These are phyloP conservation scores for Nephrotoma guestfalica DNA, from an alignment of 2,888 invertebrate genomes.

Conservation along the genomic window DNA sequence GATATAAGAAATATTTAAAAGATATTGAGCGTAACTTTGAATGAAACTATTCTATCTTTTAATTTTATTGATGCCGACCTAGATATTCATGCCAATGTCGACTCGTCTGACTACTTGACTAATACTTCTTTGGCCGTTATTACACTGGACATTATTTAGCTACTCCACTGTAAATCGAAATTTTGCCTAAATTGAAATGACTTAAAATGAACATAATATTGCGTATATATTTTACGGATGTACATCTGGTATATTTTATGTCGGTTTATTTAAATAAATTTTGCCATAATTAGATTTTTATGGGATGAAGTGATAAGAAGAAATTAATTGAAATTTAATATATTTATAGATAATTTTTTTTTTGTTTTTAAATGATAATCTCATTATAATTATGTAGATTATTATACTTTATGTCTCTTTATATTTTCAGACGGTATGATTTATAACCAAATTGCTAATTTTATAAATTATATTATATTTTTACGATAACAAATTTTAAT, in stretches of 20 bases:
- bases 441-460: background rate
- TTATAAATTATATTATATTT: background rate
- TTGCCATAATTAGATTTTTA: background rate
- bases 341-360: background rate
- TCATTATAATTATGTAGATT: background rate
- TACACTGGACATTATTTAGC: too few relatives aligned
- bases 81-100: too few relatives aligned
- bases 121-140: too few relatives aligned
- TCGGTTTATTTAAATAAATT: background rate
- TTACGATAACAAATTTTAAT: slow-evolving; percentile 3
- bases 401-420: background rate
- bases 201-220: too few relatives aligned
- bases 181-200: too few relatives aligned
- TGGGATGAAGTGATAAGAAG: background rate
- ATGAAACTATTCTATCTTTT: too few relatives aligned
- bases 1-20: too few relatives aligned
- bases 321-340: background rate
- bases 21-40: too few relatives aligned
- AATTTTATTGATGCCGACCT: too few relatives aligned
- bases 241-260: background rate
- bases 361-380: background rate
- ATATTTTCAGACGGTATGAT: background rate
- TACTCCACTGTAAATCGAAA: too few relatives aligned
- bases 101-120: too few relatives aligned
- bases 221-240: background rate